Conservation (phyloP, 2,888 invertebrate genomes). For the Athalia rosae region DNA sequence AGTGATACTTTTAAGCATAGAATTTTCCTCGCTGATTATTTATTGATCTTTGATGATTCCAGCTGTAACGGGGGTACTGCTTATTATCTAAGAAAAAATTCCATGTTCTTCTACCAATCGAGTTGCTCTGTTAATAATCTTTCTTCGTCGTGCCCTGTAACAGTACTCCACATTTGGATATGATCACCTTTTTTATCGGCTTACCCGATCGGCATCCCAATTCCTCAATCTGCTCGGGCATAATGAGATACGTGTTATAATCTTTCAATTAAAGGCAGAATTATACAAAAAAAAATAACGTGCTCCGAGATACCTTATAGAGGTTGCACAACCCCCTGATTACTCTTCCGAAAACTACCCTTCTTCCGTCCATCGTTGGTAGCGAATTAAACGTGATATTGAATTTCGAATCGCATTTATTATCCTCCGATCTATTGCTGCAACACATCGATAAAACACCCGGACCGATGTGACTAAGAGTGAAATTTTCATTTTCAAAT, state of each 20-base stretch:
- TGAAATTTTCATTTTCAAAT: constrained; percentile 73
- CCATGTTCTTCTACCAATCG: not conserved
- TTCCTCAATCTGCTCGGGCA: constrained; percentile 59
- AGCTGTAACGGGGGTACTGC: no score
- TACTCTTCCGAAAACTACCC: constrained; percentile 78
- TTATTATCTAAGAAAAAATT: no score
- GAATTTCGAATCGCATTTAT: constrained; percentile 74
- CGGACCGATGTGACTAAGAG: constrained; percentile 75
- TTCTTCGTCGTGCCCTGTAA: constrained; percentile 2
- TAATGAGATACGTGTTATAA: not conserved
- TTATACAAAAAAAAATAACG: not conserved
- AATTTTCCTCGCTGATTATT: no score
- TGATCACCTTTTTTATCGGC: constrained; percentile 60
- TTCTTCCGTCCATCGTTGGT: constrained; percentile 75
- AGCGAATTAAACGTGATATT: constrained; percentile 77
- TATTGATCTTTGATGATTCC: no score
- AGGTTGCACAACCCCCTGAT: constrained; percentile 62
- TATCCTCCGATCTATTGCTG: constrained; percentile 69
- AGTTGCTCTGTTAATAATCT: not conserved
- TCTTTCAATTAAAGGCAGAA: not conserved
- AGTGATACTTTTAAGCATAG: no score
- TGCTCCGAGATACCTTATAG: constrained; percentile 56
- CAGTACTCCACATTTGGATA: constrained; percentile 64
- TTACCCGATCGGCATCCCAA: constrained; percentile 64
- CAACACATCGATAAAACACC: constrained; percentile 77